These are phyloP conservation scores for Agelaius phoeniceus DNA, from an alignment of 2,113 vertebrate species.

Conservation along the genomic window DNA sequence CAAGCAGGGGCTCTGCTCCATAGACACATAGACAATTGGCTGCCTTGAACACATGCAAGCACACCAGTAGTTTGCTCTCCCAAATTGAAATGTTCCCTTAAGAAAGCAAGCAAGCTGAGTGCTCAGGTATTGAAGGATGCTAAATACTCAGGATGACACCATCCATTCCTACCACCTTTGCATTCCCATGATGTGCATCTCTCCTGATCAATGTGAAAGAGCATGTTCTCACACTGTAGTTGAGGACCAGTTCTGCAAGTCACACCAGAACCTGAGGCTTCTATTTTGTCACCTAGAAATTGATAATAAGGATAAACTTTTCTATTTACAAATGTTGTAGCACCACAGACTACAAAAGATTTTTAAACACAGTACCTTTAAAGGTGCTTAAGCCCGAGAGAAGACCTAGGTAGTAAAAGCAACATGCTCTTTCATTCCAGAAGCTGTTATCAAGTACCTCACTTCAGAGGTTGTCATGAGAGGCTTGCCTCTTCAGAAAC, in stretches of 20 bases:
- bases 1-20: not conserved
- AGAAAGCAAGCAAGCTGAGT: not conserved
- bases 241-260: not conserved
- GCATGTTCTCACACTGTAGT: fast-evolving
- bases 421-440: not conserved
- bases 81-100: not conserved
- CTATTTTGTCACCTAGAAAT: not conserved
- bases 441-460: not conserved
- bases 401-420: not conserved
- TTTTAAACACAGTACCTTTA: not conserved
- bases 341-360: not conserved
- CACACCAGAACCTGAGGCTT: not conserved
- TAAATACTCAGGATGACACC: not conserved
- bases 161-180: not conserved
- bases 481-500: not conserved
- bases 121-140: not conserved
- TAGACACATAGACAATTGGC: not conserved
- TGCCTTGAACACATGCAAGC: not conserved
- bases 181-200: not conserved
- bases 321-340: not conserved
- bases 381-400: not conserved
- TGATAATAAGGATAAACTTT: not conserved
- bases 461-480: not conserved
- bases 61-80: not conserved
- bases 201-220: not conserved